phyloP scores from a whole-genome alignment of 2,888 invertebrate species.

The Hirudinaria manillensis region DNA sequence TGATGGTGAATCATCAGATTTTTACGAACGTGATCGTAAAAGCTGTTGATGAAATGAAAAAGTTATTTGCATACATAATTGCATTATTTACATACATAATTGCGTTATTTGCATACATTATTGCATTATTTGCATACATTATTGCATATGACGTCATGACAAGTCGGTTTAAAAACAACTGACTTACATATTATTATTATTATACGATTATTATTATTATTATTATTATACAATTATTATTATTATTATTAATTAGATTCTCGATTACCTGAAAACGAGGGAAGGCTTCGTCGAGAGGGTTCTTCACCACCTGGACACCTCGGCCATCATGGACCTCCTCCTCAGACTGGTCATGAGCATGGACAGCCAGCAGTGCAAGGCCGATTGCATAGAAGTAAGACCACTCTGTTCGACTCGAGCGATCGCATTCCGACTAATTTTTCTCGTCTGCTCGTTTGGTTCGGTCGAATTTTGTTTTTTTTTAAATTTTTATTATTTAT shows the following conservation, averaged over 20 bases:
- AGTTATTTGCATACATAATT: no score
- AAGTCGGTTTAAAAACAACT: no score
- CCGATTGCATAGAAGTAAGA: constrained; percentile 36
- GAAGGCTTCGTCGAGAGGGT: constrained; percentile 79
- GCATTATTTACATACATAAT: no score
- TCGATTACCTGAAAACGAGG: constrained; percentile 82
- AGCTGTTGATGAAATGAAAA: no score
- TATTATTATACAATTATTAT: no score
- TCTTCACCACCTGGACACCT: constrained; percentile 82
- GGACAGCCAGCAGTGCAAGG: constrained; percentile 62
- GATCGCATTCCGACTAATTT: no score
- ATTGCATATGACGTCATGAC: no score
- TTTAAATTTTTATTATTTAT: neutral
- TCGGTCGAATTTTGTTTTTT: constrained; percentile 19
- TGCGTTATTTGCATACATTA: no score
- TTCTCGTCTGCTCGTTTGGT: neutral
- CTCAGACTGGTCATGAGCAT: constrained; percentile 58
- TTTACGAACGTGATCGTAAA: no score
- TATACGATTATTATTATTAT: no score
- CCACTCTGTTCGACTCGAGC: neutral
- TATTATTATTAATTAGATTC: constrained; percentile 63
- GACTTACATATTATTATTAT: neutral
- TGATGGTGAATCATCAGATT: no score
- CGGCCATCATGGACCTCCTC: constrained; percentile 87
- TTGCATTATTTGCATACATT: no score